These are phyloP conservation scores for Elysia crispata DNA, from an alignment of 2,888 invertebrate genomes.

Conservation along the genomic window DNA sequence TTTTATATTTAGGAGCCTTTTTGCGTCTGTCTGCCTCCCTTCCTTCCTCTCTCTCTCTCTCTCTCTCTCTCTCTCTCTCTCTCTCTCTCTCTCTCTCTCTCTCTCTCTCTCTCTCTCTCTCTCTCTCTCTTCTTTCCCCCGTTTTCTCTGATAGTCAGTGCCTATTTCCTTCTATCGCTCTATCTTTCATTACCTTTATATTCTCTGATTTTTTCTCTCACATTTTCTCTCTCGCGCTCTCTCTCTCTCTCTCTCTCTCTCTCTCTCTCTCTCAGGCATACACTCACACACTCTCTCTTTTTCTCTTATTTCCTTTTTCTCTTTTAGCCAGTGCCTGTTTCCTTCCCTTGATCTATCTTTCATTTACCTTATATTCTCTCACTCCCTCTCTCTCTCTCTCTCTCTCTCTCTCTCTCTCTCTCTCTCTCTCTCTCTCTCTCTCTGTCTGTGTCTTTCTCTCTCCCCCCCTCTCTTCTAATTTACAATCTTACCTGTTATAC, in stretches of 20 bases:
- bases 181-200: not conserved
- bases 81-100: no score
- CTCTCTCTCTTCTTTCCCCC: not conserved
- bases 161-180: not conserved
- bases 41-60: not conserved
- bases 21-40: not conserved
- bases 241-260: no score
- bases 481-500: no score
- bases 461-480: no score
- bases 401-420: conserved; percentile 1
- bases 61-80: no score
- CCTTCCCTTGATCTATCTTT: no score
- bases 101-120: no score
- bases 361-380: no score
- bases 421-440: not conserved
- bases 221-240: no score
- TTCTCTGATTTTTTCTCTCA: not conserved
- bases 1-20: no score
- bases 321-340: no score
- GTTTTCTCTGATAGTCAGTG: not conserved
- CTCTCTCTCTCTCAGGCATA: conserved; percentile 31
- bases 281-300: not conserved
- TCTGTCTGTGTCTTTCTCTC: no score
- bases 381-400: conserved; percentile 27
- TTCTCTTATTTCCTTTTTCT: not conserved